Evolutionary conservation across 1,140 invertebrate genomes (phyloP).

Genomic region (Paraescarpia echinospica): DNA sequence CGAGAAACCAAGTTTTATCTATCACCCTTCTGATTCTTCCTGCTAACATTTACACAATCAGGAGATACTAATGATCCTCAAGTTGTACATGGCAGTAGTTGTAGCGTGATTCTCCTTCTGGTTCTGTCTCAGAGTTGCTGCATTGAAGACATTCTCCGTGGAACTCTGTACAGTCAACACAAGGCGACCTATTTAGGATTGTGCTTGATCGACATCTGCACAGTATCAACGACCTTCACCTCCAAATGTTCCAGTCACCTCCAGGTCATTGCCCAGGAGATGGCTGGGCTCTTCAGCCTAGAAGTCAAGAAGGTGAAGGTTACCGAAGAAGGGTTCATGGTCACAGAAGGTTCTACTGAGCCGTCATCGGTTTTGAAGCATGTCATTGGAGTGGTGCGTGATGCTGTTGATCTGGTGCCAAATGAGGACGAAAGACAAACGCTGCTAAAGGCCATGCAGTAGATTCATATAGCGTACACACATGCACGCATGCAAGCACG

Average conservation of each 20-base stretch:
- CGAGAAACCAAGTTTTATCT: too few relatives aligned
- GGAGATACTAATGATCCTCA: not conserved
- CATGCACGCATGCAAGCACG: too few relatives aligned
- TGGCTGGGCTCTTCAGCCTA: not conserved
- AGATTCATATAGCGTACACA: not conserved
- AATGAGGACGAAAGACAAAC: not conserved
- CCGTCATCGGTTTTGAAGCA: not conserved
- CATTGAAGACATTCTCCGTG: not conserved
- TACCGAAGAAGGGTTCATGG: not conserved
- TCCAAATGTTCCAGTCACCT: not conserved
- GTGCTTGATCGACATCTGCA: not conserved
- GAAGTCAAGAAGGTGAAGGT: not conserved
- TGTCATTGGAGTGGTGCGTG: not conserved
- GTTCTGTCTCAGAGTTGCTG: not conserved
- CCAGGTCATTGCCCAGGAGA: not conserved
- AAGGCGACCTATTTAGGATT: not conserved
- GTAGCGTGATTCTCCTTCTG: not conserved
- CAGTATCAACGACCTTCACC: not conserved
- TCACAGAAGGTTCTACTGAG: not conserved
- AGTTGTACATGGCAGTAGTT: not conserved
- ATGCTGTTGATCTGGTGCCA: not conserved
- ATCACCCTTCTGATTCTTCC: too few relatives aligned
- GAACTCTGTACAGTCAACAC: not conserved
- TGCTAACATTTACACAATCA: too few relatives aligned
- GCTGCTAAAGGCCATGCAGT: not conserved